phyloP scores from a whole-genome alignment of 2,888 invertebrate genomes.

The Cyaniris semiargus region DNA sequence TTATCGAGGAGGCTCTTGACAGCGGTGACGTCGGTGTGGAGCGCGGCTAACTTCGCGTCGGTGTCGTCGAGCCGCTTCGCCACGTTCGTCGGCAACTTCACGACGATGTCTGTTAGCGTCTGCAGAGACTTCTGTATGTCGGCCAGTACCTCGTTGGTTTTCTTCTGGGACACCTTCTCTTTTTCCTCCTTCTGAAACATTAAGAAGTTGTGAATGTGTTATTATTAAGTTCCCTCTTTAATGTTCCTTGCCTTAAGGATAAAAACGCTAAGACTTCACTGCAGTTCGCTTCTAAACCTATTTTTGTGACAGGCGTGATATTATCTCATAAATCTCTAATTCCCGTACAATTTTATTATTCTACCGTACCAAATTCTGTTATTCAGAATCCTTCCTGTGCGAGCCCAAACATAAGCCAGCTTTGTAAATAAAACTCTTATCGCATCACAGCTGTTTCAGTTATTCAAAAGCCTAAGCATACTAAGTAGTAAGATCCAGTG shows the following conservation, averaged over 20 bases:
- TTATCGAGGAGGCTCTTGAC: slow-evolving; percentile 61
- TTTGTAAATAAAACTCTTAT: not conserved
- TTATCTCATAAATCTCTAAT: too few species aligned
- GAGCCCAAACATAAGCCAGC: too few species aligned
- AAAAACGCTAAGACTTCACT: too few species aligned
- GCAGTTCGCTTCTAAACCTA: too few species aligned
- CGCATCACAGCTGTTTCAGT: not conserved
- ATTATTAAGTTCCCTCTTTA: too few species aligned
- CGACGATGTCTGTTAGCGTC: slow-evolving; percentile 50
- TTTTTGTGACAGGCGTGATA: too few species aligned
- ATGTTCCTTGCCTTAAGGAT: too few species aligned
- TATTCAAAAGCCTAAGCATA: not conserved
- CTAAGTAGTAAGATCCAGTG: not conserved
- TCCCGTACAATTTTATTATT: too few species aligned
- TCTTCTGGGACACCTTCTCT: slow-evolving; percentile 82
- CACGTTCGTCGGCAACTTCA: slow-evolving; percentile 44
- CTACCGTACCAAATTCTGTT: too few species aligned
- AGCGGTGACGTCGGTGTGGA: slow-evolving; percentile 60
- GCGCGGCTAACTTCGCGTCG: slow-evolving; percentile 63
- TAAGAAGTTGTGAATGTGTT: not conserved
- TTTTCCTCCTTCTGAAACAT: slow-evolving; percentile 82
- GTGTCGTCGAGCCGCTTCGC: slow-evolving; percentile 60
- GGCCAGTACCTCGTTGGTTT: slow-evolving; percentile 80
- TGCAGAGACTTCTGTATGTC: slow-evolving; percentile 64
- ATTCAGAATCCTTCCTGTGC: not conserved